Conservation (phyloP, 2,888 invertebrate genomes). For the Coelogynopora nodosa region DNA sequence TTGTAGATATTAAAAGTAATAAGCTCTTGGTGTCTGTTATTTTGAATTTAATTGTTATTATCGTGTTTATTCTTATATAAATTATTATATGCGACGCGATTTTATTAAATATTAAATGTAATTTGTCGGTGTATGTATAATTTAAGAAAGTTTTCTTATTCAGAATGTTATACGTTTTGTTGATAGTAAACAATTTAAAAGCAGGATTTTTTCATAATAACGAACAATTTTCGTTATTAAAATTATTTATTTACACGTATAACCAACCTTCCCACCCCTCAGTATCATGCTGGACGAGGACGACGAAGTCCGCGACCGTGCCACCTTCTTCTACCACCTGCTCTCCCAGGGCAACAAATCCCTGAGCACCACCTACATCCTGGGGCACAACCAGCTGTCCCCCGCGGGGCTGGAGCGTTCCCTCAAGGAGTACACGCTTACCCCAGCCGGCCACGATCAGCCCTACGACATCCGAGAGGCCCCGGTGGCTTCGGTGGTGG, state of each 20-base stretch:
- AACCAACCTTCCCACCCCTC: slow-evolving; percentile 65
- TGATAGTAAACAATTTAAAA: too few species aligned
- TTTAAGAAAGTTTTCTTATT: too few species aligned
- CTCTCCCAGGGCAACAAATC: slow-evolving; percentile 61
- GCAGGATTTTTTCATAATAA: too few species aligned
- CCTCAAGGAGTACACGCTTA: slow-evolving; percentile 74
- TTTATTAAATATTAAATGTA: too few species aligned
- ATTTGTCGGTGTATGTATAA: too few species aligned
- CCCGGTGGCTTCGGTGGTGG: slow-evolving; percentile 66
- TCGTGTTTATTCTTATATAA: too few species aligned
- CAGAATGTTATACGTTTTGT: too few species aligned
- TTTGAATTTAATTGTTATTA: too few species aligned
- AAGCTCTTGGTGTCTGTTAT: too few species aligned
- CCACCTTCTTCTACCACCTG: slow-evolving; percentile 87
- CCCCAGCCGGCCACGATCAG: slow-evolving; percentile 61
- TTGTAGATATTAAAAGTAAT: too few species aligned
- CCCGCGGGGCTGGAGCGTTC: slow-evolving; percentile 82
- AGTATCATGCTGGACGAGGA: slow-evolving; percentile 92
- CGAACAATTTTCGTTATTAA: background rate
- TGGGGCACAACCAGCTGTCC: slow-evolving; percentile 66
- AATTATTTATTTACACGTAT: background rate
- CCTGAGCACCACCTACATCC: slow-evolving; percentile 33
- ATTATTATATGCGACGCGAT: too few species aligned
- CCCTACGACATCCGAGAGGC: slow-evolving; percentile 81
- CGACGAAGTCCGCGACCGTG: slow-evolving; percentile 95